These are phyloP conservation scores for Spodoptera frugiperda DNA, from an alignment of 1,140 invertebrate genomes.

Conservation along the genomic window DNA sequence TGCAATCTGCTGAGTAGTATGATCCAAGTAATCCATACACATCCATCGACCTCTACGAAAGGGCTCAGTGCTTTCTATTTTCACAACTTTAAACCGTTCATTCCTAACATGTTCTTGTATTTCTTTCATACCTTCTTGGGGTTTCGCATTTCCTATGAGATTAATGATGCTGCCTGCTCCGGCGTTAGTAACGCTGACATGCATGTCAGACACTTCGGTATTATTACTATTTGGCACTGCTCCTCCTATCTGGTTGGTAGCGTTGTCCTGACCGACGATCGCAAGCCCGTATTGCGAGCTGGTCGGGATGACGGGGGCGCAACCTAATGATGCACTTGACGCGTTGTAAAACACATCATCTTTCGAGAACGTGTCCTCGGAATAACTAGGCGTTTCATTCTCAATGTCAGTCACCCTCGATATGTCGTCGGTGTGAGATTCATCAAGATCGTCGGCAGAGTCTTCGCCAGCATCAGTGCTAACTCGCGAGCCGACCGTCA, in stretches of 20 bases:
- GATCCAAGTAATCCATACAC: conserved; percentile 98
- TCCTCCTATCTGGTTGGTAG: conserved; percentile 76
- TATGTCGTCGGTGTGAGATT: conserved; percentile 96
- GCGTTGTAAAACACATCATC: conserved; percentile 93
- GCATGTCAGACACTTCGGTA: conserved; percentile 86
- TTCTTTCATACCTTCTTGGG: conserved; percentile 90
- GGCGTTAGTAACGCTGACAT: conserved; percentile 88
- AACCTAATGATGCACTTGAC: conserved; percentile 90
- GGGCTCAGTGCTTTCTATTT: conserved; percentile 97
- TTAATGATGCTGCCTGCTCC: conserved; percentile 88
- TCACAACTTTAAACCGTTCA: conserved; percentile 97
- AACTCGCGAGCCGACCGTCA: conserved; percentile 92
- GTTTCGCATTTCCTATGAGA: conserved; percentile 87
- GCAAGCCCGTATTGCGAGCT: conserved; percentile 94
- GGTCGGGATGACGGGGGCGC: conserved; percentile 93
- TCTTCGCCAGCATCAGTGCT: conserved; percentile 96
- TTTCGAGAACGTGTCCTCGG: conserved; percentile 93
- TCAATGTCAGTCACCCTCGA: conserved; percentile 93
- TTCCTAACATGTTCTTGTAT: conserved; percentile 91
- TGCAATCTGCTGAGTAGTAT: conserved; percentile 87
- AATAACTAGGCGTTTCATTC: conserved; percentile 94
- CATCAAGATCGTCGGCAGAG: conserved; percentile 96
- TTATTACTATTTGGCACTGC: conserved; percentile 85
- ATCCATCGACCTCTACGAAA: conserved; percentile 97
- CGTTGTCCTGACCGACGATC: conserved; percentile 89